Conservation (phyloP, 2,797 vertebrate species). For the Sebastes kiyomatsui region DNA sequence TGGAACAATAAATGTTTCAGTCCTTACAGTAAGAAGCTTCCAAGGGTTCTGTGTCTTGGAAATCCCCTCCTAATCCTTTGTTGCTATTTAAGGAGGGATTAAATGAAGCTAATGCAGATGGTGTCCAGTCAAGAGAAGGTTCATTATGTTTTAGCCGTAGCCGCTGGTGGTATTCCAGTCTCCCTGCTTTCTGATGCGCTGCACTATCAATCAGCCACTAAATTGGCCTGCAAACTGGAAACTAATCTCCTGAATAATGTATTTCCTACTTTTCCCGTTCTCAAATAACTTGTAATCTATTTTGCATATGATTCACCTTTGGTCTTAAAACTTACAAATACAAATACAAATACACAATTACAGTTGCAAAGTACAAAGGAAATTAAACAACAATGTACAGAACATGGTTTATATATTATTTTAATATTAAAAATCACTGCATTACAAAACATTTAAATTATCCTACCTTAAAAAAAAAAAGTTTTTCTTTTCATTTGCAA, state of each 20-base stretch:
- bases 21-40: constrained; percentile 73
- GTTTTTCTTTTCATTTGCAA: neutral
- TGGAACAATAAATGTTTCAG: constrained; percentile 70
- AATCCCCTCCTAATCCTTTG: constrained; percentile 80
- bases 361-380: neutral
- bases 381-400: constrained; percentile 4
- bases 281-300: constrained; percentile 68
- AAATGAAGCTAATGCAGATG: constrained; percentile 77
- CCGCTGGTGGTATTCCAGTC: constrained; percentile 44
- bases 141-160: constrained; percentile 66
- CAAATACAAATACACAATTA: constrained; percentile 13
- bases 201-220: constrained; percentile 71
- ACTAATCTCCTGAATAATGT: constrained; percentile 74
- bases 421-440: neutral
- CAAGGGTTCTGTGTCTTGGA: constrained; percentile 70
- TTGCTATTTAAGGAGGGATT: constrained; percentile 84
- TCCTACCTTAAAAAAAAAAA: neutral
- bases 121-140: constrained; percentile 75
- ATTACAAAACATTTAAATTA: neutral
- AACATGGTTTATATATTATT: constrained; percentile 9
- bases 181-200: constrained; percentile 43
- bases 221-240: constrained; percentile 60
- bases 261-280: constrained; percentile 53
- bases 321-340: constrained; percentile 13
- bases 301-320: constrained; percentile 65